Evolutionary conservation across 2,888 invertebrate genomes (phyloP), one percentile per base, ranked within the genome.

Genomic region (Pristionchus fissidentatus): DNA sequence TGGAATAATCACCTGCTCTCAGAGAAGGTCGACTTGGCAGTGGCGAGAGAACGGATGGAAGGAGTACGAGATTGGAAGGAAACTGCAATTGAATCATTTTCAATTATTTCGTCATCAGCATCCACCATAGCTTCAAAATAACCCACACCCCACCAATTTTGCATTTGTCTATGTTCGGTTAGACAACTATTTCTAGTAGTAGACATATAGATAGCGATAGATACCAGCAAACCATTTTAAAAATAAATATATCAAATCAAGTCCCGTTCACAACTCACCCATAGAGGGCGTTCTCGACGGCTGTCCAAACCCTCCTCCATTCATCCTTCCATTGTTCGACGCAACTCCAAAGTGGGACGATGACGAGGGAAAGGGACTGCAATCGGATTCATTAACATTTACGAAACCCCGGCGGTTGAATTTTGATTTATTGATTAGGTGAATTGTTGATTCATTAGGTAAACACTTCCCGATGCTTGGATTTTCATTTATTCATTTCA

Each of bases 1-100:
- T 26, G 38, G 26, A 35, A 26, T 15, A n/a, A 60, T 60, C 62
- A 60, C 8, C 8, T 19, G n/a, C 49, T 49, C 19, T 19, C 49
- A 49, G 10, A 15, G 13, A 10, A 49, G 10, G 13, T 49, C 49
- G 10, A 19, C 19, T 49, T 19, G 10, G 62, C 8, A 60, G 8
- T 8, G 26, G n/a, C 62, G 26, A 78, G 78, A 55, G 78, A 55
- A 78, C 52, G 55, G 55, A 78, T 26, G 5, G 52, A 78, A 35
- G 55, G 78, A 78, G 78, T 26, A 78, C 29, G 52, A 78, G 35
- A 55, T 29, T 46, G 77, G 15, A 73, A 73, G 15, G 73, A 73
- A n/a, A 43, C 73, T 73, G 41, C n/a, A 73, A 73, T 41, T 1
- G 22, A 73, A n/a, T 19, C 8, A 19, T 41, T 75, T 66, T 19